Percentiles rank a stretch among this genome's conserved stretches.
Evolutionary conservation across 2,797 vertebrate species (phyloP).

Genomic region (Prunella strophiata): DNA sequence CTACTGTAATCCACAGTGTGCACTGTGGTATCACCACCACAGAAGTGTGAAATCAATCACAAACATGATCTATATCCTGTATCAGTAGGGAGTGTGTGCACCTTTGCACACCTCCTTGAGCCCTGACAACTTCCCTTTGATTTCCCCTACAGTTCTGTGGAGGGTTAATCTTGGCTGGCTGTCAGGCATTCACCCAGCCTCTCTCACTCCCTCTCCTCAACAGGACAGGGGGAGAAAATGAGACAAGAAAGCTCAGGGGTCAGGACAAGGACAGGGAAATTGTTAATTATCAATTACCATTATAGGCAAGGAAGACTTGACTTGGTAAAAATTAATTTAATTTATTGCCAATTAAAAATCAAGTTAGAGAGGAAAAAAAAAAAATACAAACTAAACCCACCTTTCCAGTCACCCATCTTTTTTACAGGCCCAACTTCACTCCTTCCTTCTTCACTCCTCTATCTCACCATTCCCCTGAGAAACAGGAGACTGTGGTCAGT

Average conservation of each 20-base stretch:
- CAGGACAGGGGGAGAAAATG: not conserved
- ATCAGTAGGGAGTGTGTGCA: fast-evolving
- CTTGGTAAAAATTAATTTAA: not conserved
- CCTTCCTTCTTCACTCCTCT: not conserved
- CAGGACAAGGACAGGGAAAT: not conserved
- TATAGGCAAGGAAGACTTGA: not conserved
- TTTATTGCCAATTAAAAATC: not conserved
- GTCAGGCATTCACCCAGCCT: not conserved
- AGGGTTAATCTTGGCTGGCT: not conserved
- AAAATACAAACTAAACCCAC: not conserved
- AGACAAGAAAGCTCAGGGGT: not conserved
- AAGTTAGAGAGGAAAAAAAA: not conserved
- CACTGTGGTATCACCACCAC: fast-evolving
- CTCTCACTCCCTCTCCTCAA: not conserved
- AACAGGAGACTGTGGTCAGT: not conserved
- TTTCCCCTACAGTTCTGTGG: not conserved
- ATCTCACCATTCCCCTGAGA: not conserved
- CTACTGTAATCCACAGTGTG: not conserved
- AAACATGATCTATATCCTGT: not conserved
- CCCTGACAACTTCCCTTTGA: not conserved
- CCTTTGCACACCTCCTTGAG: not conserved
- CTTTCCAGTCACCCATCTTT: not conserved
- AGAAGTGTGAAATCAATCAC: not conserved
- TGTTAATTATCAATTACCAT: not conserved
- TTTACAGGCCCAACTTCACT: not conserved